Base-by-base conservation (phyloP, 2,797 vertebrate species). In the Hylomyscus alleni region DNA sequence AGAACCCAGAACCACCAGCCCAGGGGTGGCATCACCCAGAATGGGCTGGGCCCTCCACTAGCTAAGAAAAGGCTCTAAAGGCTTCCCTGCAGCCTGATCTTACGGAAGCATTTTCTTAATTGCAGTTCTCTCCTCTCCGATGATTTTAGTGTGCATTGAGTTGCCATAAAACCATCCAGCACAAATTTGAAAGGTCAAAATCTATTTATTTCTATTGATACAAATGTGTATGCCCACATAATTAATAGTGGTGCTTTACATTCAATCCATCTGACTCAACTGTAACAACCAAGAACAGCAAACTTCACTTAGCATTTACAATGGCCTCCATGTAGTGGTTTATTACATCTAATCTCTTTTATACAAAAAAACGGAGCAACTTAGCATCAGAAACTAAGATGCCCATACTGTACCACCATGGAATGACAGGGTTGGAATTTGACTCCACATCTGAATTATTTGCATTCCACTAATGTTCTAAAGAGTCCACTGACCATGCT, bases 251-350 rank as follows among this genome's bases (percentile, higher is more conserved):
- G 2, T 37, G 26, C 65, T 76, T 89, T 31, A 89, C 17, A 83
- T 78, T 75, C 89, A 92, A 92, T 86, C 44, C 85, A 50, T 91
- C 37, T 56, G 47, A 80, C 52, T 92, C 17, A 50, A 14, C 76
- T 65, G 77, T 34, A 89, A 58, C 24, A 89, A 91, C 22, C 37
- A 76, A 73, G 0, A 80, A 47, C 26, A 77, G 31, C 17, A 87
- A 52, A 72, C 58, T 26, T 91, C 11, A 22, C 76, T 97, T 78
- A 67, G 47, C 67, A 82, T 89, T 58, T 76, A 80, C 12, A n/a
- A 52, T 6, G 82, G 13, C 2, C 47, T 93, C 89, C 91, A 17
- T 56, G 13, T 62, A 83, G 47, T n/a, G n/a, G 19, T 4, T 26
- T 58, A 89, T 47, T 50, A 17, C 4, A 12, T 34, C 20, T 60